These are phyloP conservation scores for Lichenostomus cassidix DNA, from an alignment of 2,113 vertebrate species.

Conservation along the genomic window DNA sequence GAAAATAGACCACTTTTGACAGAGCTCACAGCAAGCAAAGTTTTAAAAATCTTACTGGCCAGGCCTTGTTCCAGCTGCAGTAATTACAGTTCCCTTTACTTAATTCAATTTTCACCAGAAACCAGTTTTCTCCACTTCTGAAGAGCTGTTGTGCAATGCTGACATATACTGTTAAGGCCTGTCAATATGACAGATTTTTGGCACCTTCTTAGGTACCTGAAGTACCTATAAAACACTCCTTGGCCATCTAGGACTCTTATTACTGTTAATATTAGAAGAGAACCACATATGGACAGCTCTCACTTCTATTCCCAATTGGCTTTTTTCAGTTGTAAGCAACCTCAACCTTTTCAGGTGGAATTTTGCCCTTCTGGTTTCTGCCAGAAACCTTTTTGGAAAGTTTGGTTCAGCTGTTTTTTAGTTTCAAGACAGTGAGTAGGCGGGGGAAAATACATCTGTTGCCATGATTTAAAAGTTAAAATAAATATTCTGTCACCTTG, in stretches of 20 bases:
- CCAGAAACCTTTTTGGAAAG: not conserved
- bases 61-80: not conserved
- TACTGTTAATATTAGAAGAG: not conserved
- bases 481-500: constrained; percentile 25
- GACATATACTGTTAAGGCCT: not conserved
- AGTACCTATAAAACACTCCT: not conserved
- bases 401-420: constrained; percentile 13
- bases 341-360: not conserved
- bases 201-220: not conserved
- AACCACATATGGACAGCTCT: not conserved
- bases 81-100: not conserved
- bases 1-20: not conserved
- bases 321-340: not conserved
- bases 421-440: not conserved
- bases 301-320: not conserved
- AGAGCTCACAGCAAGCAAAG: not conserved
- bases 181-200: not conserved
- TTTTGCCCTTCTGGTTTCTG: not conserved
- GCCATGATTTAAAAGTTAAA: not conserved
- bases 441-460: not conserved
- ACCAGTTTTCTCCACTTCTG: not conserved
- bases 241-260: not conserved
- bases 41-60: not conserved
- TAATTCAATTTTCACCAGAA: not conserved
- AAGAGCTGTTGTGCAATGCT: not conserved